Conservation (phyloP, 2,113 vertebrate species). For the Microtus richardsoni region DNA sequence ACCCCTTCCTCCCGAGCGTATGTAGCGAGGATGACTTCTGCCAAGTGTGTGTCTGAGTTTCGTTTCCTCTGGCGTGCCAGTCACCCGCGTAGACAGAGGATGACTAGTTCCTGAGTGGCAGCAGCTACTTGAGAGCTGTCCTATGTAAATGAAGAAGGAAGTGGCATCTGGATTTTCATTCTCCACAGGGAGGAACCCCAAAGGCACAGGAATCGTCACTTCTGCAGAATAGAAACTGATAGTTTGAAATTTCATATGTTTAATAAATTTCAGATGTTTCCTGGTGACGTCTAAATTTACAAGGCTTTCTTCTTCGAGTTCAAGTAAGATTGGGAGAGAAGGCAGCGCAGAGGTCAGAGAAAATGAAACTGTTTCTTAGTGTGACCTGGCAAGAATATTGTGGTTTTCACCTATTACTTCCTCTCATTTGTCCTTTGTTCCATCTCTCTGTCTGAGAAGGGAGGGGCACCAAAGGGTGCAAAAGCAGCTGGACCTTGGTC, state of each 20-base stretch:
- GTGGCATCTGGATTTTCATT: no score
- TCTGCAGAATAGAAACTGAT: not conserved
- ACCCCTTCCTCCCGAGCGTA: not conserved
- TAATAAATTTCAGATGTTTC: not conserved
- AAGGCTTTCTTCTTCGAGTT: not conserved
- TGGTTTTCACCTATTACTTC: not conserved
- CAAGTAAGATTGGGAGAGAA: not conserved
- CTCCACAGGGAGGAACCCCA: not conserved
- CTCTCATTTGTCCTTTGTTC: slow-evolving; percentile 56
- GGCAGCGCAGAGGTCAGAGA: not conserved
- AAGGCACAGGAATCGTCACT: not conserved
- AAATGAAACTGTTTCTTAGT: not conserved
- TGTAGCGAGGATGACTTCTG: not conserved
- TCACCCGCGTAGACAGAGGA: not conserved
- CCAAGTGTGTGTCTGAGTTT: not conserved
- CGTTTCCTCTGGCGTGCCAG: slow-evolving; percentile 7
- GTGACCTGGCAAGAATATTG: not conserved
- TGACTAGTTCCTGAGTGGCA: slow-evolving; percentile 64
- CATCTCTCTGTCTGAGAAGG: not conserved
- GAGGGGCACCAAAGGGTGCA: not conserved
- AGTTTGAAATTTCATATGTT: not conserved
- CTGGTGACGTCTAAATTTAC: not conserved
- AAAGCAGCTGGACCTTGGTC: slow-evolving; percentile 42
- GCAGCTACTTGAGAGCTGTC: not conserved
- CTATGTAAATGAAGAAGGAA: not conserved